Evolutionary conservation across 2,797 vertebrate species (phyloP), one percentile per base, ranked within the genome.

Genomic region (Gymnocypris eckloni): DNA sequence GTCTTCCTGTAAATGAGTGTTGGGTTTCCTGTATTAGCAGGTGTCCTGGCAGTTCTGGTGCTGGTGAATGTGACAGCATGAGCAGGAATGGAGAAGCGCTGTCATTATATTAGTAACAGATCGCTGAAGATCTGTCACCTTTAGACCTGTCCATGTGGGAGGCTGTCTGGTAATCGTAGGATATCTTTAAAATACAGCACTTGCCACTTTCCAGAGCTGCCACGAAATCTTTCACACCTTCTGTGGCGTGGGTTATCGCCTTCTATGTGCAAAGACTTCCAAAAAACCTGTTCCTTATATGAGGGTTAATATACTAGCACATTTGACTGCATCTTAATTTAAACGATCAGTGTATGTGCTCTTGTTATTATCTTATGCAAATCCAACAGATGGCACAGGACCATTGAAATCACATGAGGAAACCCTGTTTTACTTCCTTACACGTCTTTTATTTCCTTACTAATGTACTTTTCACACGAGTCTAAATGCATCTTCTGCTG

Each of bases 71-170:
- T 77, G n/a, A 73, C 54, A 64, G 69, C 22, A 5, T 56, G 50
- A 82, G 50, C 22, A 16, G 54, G 70, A 48, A 2, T 50, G 41
- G 22, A 59, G 67, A 66, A 83, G 43, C 20, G 1, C 59, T 76
- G 82, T 77, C 43, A 41, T 25, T 69, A 28, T 69, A 77, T 69
- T 70, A 78, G 37, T 41, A 69, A 52, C 73, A 52, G 43, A 67
- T 76, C 72, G 28, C 11, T 25, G 20, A 25, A 50, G 80, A 83
- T 52, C 28, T 76, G 67, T 76, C 82, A 83, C 54, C 75, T 41
- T 33, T 64, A 43, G 37, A 28, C 48, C 48, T 56, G 48, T 67
- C 50, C 64, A 54, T 52, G 72, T 83, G 20, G 81, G 41, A 76
- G 25, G 18, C 54, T 75, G 82, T 39, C 45, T 75, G 72, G 66